Evolutionary conservation across 2,113 vertebrate genomes (phyloP).

Genomic region (Melanostigma gelatinosum): DNA sequence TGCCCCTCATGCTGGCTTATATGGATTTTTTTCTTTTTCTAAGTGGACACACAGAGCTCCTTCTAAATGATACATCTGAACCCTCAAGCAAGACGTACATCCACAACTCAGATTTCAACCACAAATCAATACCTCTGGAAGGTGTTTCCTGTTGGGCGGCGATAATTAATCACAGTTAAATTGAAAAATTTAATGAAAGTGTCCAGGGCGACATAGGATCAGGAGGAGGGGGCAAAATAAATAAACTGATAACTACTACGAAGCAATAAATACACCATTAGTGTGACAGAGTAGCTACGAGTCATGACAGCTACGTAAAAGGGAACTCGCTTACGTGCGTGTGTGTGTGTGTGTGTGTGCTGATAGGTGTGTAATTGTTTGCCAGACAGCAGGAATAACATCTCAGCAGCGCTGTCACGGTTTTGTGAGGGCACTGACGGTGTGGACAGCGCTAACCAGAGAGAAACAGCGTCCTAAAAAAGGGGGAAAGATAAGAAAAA

Average conservation of each 20-base stretch:
- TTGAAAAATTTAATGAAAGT: conserved; percentile 48
- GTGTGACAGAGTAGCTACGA: conserved; percentile 28
- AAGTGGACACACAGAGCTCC: conserved; percentile 31
- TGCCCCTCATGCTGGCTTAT: conserved; percentile 7
- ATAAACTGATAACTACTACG: conserved; percentile 19
- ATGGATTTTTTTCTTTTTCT: conserved; percentile 15
- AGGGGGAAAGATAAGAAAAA: background rate
- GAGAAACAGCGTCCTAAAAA: background rate
- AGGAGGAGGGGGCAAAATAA: conserved; percentile 12
- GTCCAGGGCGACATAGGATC: conserved; percentile 31
- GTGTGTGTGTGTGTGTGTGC: background rate
- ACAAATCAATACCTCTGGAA: conserved; percentile 44
- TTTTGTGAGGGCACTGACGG: background rate
- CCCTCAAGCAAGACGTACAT: background rate
- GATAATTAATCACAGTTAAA: conserved; percentile 54
- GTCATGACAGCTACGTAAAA: conserved; percentile 31
- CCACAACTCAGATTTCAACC: conserved; percentile 43
- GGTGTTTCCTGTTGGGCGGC: conserved; percentile 4
- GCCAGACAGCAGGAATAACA: conserved; percentile 8
- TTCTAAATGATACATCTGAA: conserved; percentile 40
- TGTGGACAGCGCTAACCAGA: background rate
- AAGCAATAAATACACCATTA: conserved; percentile 39
- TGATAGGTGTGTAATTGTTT: background rate
- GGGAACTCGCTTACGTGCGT: conserved; percentile 4
- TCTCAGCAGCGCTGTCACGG: background rate